Percentiles rank a stretch among this genome's conserved stretches.
These are phyloP conservation scores for Brachionus asplanchnoidis DNA, from an alignment of 1,140 invertebrate species.

Conservation along the genomic window DNA sequence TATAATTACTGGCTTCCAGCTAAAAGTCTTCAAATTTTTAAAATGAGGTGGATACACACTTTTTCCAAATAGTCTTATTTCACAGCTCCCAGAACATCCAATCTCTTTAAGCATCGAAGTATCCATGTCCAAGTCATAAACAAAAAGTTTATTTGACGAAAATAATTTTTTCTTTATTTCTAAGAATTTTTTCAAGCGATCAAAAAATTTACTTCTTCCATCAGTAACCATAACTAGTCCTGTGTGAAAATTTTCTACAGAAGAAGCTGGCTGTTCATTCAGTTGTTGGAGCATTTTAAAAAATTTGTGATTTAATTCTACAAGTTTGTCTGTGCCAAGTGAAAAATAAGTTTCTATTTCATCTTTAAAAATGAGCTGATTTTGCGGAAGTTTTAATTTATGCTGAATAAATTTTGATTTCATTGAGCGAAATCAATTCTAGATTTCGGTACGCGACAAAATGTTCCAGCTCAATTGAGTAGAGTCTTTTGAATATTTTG, in stretches of 20 bases:
- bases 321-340: neutral
- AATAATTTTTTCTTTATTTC: neutral
- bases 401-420: neutral
- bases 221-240: neutral
- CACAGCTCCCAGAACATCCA: neutral
- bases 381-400: neutral
- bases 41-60: neutral
- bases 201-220: neutral
- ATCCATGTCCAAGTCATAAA: neutral
- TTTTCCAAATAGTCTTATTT: neutral
- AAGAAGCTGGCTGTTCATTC: neutral
- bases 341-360: neutral
- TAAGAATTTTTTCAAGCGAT: neutral
- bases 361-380: neutral
- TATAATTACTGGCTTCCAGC: neutral
- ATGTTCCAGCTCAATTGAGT: neutral
- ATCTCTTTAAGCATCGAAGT: neutral
- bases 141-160: neutral
- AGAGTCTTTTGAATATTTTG: neutral
- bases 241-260: too few relatives aligned
- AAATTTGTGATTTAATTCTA: neutral
- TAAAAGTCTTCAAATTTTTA: neutral
- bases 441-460: neutral
- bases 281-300: neutral
- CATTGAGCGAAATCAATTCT: neutral